Conservation (phyloP, 2,888 invertebrate genomes). For the Notocelia uddmanniana region DNA sequence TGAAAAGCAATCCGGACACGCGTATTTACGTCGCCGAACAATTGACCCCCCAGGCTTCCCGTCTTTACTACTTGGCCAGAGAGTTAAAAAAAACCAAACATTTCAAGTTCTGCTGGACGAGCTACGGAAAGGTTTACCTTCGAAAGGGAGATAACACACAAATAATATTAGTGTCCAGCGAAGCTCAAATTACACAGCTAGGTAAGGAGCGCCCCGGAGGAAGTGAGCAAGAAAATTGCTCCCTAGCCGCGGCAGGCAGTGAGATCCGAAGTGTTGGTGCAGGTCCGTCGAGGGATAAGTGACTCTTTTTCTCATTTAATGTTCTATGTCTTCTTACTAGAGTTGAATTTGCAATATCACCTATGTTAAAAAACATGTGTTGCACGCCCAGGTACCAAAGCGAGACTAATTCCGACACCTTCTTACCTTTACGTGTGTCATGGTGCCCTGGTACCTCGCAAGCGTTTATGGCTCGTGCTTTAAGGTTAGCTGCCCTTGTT, state of each 20-base stretch:
- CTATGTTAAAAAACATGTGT: no score
- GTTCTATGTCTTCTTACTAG: no score
- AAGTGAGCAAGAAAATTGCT: background rate
- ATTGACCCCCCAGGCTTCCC: background rate
- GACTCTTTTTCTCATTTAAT: no score
- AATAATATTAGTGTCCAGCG: background rate
- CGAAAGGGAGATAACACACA: background rate
- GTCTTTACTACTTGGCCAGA: background rate
- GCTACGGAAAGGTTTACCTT: slow-evolving; percentile 2
- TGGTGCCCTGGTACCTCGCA: no score
- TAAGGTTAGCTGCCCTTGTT: no score
- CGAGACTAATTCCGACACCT: no score
- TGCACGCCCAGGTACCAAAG: no score
- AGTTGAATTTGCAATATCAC: no score
- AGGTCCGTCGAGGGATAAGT: background rate
- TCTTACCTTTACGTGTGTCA: no score
- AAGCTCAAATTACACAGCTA: background rate
- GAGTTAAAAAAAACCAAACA: background rate
- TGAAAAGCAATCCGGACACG: background rate
- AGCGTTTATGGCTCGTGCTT: no score
- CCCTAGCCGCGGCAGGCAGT: background rate
- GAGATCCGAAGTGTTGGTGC: background rate
- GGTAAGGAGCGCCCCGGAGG: background rate
- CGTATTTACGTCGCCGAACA: background rate
- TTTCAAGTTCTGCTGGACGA: slow-evolving; percentile 6